A percentile compares a stretch with the other conserved stretches of the same genome.
These are phyloP conservation scores for Leptogaster cylindrica DNA, from an alignment of 2,888 invertebrate genomes.

Conservation along the genomic window DNA sequence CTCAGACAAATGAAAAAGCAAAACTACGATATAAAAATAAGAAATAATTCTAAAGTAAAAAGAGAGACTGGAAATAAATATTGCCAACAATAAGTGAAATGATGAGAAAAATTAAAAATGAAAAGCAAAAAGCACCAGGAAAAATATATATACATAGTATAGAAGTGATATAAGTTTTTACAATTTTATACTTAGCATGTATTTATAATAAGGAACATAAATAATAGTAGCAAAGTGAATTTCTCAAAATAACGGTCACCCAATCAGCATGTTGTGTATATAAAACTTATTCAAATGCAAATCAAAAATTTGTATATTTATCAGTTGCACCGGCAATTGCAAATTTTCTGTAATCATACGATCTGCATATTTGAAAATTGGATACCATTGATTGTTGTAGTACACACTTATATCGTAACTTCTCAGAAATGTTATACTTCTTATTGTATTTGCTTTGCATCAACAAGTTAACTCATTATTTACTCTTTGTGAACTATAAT, in stretches of 20 bases:
- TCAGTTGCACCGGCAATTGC: too few relatives aligned
- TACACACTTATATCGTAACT: too few relatives aligned
- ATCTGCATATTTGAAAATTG: too few relatives aligned
- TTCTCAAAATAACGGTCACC: background rate
- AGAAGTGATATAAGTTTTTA: conserved; percentile 36
- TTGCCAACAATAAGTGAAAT: conserved; percentile 29
- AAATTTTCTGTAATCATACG: too few relatives aligned
- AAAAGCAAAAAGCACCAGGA: conserved; percentile 31
- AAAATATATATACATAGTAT: conserved; percentile 28
- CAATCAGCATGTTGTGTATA: too few relatives aligned
- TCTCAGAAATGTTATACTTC: too few relatives aligned
- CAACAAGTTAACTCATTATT: too few relatives aligned
- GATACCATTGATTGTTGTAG: too few relatives aligned
- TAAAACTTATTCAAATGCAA: too few relatives aligned
- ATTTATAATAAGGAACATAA: conserved; percentile 22
- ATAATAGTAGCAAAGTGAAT: conserved; percentile 18
- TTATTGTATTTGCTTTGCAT: too few relatives aligned
- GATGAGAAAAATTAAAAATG: conserved; percentile 27
- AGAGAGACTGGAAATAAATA: conserved; percentile 25
- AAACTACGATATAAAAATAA: conserved; percentile 15
- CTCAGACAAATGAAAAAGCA: conserved; percentile 32
- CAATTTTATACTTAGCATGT: conserved; percentile 37
- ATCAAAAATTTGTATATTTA: too few relatives aligned
- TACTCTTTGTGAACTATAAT: too few relatives aligned
- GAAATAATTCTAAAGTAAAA: conserved; percentile 32